A percentile compares a stretch with the other conserved stretches of the same genome.
Evolutionary conservation across 2,888 invertebrate genomes (phyloP).

Genomic region (Hydrotaea cyrtoneurina): DNA sequence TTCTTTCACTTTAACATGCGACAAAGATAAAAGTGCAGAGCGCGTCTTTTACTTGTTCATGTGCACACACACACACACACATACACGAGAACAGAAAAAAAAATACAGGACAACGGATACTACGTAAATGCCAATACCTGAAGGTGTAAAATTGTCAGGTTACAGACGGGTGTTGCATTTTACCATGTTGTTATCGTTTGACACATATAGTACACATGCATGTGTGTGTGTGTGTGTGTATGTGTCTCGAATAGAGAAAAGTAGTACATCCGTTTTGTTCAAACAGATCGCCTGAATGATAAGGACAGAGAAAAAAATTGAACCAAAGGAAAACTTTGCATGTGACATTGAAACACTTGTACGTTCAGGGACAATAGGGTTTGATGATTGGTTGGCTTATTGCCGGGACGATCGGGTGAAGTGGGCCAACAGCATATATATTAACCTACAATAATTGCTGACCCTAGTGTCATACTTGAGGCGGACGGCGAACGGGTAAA

Average conservation of each 20-base stretch:
- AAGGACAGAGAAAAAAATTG: not conserved
- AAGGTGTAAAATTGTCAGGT: slow-evolving; percentile 49
- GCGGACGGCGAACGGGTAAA: slow-evolving; percentile 88
- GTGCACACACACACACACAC: not conserved
- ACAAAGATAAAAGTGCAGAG: slow-evolving; percentile 6
- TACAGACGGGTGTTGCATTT: slow-evolving; percentile 15
- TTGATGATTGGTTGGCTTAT: not conserved
- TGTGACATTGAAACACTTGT: slow-evolving; percentile 59
- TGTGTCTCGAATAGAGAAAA: slow-evolving; percentile 48
- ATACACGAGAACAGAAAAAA: not conserved
- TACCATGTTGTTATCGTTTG: slow-evolving; percentile 52
- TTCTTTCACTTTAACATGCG: slow-evolving; percentile 17
- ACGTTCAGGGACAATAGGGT: slow-evolving; percentile 39
- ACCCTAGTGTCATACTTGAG: slow-evolving; percentile 86
- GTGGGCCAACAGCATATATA: not conserved
- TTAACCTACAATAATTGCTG: slow-evolving; percentile 77
- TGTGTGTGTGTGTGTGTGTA: not conserved
- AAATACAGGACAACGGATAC: not conserved
- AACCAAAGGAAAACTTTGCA: slow-evolving; percentile 49
- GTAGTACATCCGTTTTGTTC: slow-evolving; percentile 26
- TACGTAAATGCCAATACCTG: slow-evolving; percentile 23
- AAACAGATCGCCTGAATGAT: not conserved
- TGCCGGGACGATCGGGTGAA: too few species aligned
- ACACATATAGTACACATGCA: slow-evolving; percentile 24
- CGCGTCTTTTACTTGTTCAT: not conserved